Evolutionary conservation across 1,140 invertebrate genomes (phyloP).

Genomic region (Drosophila bocqueti): DNA sequence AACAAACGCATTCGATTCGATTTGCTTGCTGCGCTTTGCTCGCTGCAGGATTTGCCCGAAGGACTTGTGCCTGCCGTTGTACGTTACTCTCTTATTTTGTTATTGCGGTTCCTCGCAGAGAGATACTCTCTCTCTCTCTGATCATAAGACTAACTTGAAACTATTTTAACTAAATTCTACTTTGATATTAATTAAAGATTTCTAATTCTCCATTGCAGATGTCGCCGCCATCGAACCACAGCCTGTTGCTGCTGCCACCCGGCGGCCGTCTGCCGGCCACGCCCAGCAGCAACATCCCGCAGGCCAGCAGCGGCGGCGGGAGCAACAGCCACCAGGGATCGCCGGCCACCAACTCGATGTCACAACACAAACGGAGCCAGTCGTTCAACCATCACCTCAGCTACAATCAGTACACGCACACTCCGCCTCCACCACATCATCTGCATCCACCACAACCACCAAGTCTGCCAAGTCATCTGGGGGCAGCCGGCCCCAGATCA

Average conservation of each 20-base stretch:
- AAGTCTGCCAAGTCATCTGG: conserved; percentile 85
- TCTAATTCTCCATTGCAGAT: conserved; percentile 84
- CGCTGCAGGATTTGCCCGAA: conserved; percentile 58
- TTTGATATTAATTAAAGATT: not conserved
- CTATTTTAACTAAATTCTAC: not conserved
- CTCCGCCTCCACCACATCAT: conserved; percentile 86
- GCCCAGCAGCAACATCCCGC: conserved; percentile 35
- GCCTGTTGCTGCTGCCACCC: conserved; percentile 67
- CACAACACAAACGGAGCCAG: conserved; percentile 88
- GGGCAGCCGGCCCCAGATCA: conserved; percentile 81
- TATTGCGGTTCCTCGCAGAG: conserved; percentile 9
- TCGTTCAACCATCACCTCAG: conserved; percentile 89
- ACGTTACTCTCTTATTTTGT: conserved; percentile 57
- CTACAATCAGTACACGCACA: conserved; percentile 87
- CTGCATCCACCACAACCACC: conserved; percentile 85
- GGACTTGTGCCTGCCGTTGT: conserved; percentile 56
- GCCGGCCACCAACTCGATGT: conserved; percentile 66
- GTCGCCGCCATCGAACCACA: conserved; percentile 85
- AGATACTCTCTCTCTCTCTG: not conserved
- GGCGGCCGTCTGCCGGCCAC: conserved; percentile 48
- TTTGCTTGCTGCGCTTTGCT: conserved; percentile 77
- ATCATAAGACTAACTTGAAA: conserved; percentile 40
- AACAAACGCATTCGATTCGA: conserved; percentile 77
- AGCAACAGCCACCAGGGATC: conserved; percentile 55
- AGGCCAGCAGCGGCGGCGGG: conserved; percentile 33